These are phyloP conservation scores for Spilarctia lutea DNA, from an alignment of 2,888 invertebrate species.

Conservation along the genomic window DNA sequence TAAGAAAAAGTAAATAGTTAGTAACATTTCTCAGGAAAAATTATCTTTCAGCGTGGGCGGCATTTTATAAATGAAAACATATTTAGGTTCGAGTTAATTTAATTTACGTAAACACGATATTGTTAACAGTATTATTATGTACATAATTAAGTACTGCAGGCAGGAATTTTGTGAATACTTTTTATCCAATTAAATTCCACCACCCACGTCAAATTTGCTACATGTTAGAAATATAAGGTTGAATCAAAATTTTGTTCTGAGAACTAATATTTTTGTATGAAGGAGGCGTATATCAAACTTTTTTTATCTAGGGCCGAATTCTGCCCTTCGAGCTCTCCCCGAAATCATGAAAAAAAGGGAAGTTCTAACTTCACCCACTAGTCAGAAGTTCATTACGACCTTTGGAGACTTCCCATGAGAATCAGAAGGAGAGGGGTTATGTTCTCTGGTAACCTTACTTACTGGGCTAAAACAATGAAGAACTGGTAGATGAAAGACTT, in stretches of 20 bases:
- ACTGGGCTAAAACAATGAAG: too few species aligned
- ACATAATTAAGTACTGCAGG: not conserved
- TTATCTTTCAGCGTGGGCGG: not conserved
- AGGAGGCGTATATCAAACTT: not conserved
- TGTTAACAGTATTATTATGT: not conserved
- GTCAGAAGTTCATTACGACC: too few species aligned
- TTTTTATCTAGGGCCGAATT: not conserved
- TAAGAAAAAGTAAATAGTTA: slow-evolving; percentile 3
- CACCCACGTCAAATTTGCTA: not conserved
- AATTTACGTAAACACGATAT: slow-evolving; percentile 1
- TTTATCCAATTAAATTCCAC: not conserved
- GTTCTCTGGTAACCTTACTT: too few species aligned
- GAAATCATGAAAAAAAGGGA: too few species aligned
- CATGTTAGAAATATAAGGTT: not conserved
- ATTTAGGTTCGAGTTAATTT: slow-evolving; percentile 12
- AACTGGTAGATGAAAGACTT: not conserved
- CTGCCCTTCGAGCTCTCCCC: too few species aligned
- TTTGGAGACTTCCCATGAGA: too few species aligned
- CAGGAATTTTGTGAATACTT: slow-evolving; percentile 3
- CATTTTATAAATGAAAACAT: not conserved
- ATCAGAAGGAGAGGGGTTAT: too few species aligned
- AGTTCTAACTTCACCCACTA: too few species aligned
- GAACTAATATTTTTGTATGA: not conserved
- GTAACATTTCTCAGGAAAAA: not conserved
- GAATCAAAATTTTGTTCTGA: not conserved